Percentiles rank a stretch among this genome's conserved stretches.
Evolutionary conservation across 2,888 invertebrate species (phyloP).

Genomic region (Cheilosia impressa): DNA sequence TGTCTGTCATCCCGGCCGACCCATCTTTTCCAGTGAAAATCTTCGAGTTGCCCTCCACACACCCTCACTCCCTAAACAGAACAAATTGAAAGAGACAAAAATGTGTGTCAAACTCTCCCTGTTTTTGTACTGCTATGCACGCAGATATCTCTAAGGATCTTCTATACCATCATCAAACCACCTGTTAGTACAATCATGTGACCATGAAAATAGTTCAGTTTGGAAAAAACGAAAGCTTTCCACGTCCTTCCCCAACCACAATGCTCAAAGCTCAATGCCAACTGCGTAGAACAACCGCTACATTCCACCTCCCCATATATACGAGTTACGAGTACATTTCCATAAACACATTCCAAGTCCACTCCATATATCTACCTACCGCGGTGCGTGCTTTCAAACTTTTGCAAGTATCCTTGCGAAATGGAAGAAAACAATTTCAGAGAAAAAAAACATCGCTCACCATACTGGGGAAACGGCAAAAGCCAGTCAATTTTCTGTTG

Average conservation of each 20-base stretch:
- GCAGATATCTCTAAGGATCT: background rate
- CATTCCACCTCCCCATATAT: background rate
- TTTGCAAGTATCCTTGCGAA: slow-evolving; percentile 52
- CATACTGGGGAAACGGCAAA: slow-evolving; percentile 16
- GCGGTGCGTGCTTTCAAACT: slow-evolving; percentile 8
- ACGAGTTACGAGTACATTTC: too few relatives aligned
- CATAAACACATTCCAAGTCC: too few relatives aligned
- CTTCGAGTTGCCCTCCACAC: slow-evolving; percentile 47
- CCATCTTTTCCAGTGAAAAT: slow-evolving; percentile 11
- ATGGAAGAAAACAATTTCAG: background rate
- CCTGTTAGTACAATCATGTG: slow-evolving; percentile 72
- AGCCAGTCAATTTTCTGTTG: background rate
- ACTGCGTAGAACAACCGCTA: slow-evolving; percentile 34
- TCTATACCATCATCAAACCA: slow-evolving; percentile 68
- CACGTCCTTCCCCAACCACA: background rate
- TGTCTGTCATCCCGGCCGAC: too few relatives aligned
- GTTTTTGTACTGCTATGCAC: slow-evolving; percentile 25
- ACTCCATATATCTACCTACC: background rate
- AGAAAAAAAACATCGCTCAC: background rate
- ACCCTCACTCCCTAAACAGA: slow-evolving; percentile 9
- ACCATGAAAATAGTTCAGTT: slow-evolving; percentile 65
- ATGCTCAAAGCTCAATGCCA: slow-evolving; percentile 58
- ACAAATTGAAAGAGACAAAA: slow-evolving; percentile 17
- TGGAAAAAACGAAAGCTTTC: slow-evolving; percentile 20
- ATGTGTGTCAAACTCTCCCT: slow-evolving; percentile 30